A percentile compares a stretch with the other conserved stretches of the same genome.
These are phyloP conservation scores for Pseudopodoces humilis DNA, from an alignment of 2,113 vertebrate species.

Conservation along the genomic window DNA sequence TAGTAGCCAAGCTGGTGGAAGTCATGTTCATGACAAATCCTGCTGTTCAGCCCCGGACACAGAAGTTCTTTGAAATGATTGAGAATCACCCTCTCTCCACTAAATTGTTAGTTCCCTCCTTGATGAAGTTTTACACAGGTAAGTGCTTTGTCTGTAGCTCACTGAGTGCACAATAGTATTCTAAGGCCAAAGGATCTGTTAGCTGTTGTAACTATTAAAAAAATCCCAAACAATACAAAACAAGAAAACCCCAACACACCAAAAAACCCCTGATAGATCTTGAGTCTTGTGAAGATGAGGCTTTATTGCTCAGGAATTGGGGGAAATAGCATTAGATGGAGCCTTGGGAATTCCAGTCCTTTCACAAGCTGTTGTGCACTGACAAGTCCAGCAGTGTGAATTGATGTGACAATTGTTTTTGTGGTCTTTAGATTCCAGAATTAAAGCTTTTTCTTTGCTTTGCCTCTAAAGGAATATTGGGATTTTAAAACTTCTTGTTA, in stretches of 20 bases:
- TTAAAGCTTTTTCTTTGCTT: background rate
- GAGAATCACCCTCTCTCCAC: slow-evolving; percentile 94
- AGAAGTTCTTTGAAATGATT: slow-evolving; percentile 98
- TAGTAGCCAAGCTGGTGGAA: slow-evolving; percentile 97
- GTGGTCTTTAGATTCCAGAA: background rate
- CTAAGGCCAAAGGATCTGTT: background rate
- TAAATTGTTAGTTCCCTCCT: slow-evolving; percentile 93
- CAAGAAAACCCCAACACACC: background rate
- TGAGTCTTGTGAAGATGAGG: background rate
- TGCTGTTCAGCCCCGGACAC: slow-evolving; percentile 94
- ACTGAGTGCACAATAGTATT: background rate
- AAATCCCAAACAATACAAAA: background rate
- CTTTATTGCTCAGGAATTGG: background rate
- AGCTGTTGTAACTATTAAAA: background rate
- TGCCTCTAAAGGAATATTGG: background rate
- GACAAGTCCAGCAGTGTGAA: background rate
- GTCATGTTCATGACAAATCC: slow-evolving; percentile 99
- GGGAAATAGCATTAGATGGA: background rate
- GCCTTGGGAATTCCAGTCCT: background rate
- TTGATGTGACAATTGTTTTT: background rate
- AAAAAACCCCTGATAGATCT: accelerated
- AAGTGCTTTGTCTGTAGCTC: background rate
- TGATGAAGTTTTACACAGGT: slow-evolving; percentile 99
- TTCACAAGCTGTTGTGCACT: background rate
- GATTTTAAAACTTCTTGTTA: background rate